Conservation (phyloP, 92 coral and sea anemone genomes). For the Zoanthus sociatus region DNA sequence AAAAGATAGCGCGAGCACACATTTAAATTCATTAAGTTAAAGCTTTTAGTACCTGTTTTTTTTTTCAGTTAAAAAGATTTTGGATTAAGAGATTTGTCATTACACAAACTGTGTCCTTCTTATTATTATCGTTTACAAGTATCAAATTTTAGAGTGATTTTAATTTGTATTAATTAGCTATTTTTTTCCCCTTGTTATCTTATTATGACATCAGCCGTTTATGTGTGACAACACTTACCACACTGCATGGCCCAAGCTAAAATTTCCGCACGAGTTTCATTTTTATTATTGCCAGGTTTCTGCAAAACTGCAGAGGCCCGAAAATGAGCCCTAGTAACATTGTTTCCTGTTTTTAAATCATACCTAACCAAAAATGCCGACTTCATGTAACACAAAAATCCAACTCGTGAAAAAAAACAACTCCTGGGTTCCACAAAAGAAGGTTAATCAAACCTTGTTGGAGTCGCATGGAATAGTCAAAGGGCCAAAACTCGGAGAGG, state of each 20-base stretch:
- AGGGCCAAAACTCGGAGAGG: conserved; percentile 76
- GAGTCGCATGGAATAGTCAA: conserved; percentile 86
- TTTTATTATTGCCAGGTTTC: not conserved
- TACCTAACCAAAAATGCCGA: not conserved
- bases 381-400: conserved; percentile 61
- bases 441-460: conserved; percentile 59
- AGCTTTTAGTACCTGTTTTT: no score
- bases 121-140: no score
- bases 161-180: no score
- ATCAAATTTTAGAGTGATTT: no score
- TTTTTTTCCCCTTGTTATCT: not conserved
- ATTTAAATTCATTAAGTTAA: no score
- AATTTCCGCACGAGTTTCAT: not conserved
- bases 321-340: not conserved
- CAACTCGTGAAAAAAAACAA: conserved; percentile 83
- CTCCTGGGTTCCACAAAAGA: conserved; percentile 84
- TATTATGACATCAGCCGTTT: not conserved
- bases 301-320: not conserved
- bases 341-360: not conserved
- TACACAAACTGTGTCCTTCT: no score
- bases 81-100: no score
- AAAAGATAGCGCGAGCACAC: no score
- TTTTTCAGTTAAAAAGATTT: no score
- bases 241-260: not conserved
- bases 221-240: not conserved